These are phyloP conservation scores for Proctacanthus coquilletti DNA, from an alignment of 1,140 invertebrate species.

Conservation along the genomic window DNA sequence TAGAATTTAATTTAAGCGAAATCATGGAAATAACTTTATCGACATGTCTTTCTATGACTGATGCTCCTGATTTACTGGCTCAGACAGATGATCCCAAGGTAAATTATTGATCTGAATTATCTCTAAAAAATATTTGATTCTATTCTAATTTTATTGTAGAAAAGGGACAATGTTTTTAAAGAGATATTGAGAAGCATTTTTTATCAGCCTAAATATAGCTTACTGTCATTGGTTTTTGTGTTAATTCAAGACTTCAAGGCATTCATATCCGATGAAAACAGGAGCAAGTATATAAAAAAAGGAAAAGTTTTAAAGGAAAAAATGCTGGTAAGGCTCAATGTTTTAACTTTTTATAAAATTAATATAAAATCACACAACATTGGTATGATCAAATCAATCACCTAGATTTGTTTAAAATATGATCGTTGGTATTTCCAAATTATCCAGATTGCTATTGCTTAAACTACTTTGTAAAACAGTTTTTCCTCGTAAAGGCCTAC, in stretches of 20 bases:
- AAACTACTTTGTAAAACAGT: too few relatives aligned
- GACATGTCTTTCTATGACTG: not conserved
- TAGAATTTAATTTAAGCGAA: not conserved
- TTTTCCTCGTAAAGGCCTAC: too few relatives aligned
- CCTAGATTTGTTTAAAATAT: too few relatives aligned
- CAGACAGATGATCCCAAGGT: not conserved
- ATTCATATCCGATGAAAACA: constrained; percentile 22
- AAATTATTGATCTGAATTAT: too few relatives aligned
- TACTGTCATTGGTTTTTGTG: constrained; percentile 27
- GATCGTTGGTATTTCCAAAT: too few relatives aligned
- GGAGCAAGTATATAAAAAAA: constrained; percentile 3
- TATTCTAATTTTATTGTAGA: too few relatives aligned
- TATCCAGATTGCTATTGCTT: too few relatives aligned
- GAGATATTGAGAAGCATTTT: constrained; percentile 32
- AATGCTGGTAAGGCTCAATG: constrained; percentile 1
- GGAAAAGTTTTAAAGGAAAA: not conserved
- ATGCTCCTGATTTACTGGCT: not conserved
- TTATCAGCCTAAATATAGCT: constrained; percentile 31
- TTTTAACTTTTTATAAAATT: too few relatives aligned
- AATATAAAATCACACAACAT: too few relatives aligned
- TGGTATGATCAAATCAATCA: too few relatives aligned
- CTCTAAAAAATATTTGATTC: too few relatives aligned
- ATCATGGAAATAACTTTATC: not conserved
- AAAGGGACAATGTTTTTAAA: constrained; percentile 22
- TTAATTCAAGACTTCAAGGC: constrained; percentile 24